phyloP scores from a whole-genome alignment of 2,888 invertebrate species.

The Gibbula magus region DNA sequence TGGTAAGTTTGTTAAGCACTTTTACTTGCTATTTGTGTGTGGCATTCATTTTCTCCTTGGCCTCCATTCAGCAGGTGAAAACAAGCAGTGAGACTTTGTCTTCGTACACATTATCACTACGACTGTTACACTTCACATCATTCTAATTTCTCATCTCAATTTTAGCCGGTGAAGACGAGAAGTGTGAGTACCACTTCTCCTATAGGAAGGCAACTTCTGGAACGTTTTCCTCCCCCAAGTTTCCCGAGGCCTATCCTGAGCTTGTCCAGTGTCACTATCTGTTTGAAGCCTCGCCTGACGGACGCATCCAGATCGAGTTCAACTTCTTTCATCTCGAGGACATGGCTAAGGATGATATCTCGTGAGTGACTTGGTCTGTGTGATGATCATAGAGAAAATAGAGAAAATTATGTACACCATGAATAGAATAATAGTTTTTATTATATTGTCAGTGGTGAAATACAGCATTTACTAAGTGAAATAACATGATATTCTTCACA shows the following conservation, averaged over 20 bases:
- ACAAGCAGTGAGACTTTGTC: neutral
- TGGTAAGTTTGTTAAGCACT: too few relatives aligned
- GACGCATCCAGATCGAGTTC: conserved; percentile 66
- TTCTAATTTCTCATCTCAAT: neutral
- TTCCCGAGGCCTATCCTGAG: conserved; percentile 64
- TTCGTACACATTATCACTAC: neutral
- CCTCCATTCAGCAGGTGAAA: neutral
- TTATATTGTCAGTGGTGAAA: too few relatives aligned
- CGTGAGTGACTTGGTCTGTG: conserved; percentile 29
- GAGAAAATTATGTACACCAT: too few relatives aligned
- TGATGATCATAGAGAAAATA: too few relatives aligned
- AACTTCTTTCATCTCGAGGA: conserved; percentile 65
- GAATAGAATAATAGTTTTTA: too few relatives aligned
- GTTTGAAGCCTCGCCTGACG: conserved; percentile 64
- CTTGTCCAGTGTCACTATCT: conserved; percentile 63
- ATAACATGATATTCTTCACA: too few relatives aligned
- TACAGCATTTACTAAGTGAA: too few relatives aligned
- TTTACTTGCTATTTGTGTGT: too few relatives aligned
- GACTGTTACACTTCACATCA: neutral
- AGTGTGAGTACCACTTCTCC: conserved; percentile 34
- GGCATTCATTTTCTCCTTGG: neutral
- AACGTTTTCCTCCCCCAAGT: conserved; percentile 66
- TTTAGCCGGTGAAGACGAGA: conserved; percentile 1
- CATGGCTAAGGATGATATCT: conserved; percentile 47
- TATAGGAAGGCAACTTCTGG: conserved; percentile 45